Evolutionary conservation across 2,113 vertebrate genomes (phyloP).

Genomic region (Willisornis vidua): DNA sequence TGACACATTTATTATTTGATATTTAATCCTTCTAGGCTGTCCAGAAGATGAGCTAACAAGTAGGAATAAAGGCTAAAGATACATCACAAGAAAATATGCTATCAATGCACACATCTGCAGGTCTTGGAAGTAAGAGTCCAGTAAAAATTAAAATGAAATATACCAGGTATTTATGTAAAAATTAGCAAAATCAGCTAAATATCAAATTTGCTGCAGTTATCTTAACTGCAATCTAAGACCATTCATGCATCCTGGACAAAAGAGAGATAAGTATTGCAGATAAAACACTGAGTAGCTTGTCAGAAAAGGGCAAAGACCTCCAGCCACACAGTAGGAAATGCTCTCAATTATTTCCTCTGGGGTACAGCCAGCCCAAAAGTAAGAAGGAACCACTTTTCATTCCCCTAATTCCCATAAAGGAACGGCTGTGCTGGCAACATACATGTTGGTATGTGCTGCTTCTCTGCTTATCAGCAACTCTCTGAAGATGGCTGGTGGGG

Average conservation of each 20-base stretch:
- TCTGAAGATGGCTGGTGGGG: background rate
- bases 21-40: background rate
- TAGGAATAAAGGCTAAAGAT: background rate
- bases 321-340: background rate
- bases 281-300: background rate
- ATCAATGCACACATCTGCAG: background rate
- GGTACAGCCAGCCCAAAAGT: background rate
- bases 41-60: background rate
- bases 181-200: background rate
- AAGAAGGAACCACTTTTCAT: background rate
- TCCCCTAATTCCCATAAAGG: background rate
- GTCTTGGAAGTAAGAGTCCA: background rate
- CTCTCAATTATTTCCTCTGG: background rate
- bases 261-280: background rate
- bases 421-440: background rate
- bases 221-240: background rate
- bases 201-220: background rate
- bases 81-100: background rate
- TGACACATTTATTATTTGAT: background rate
- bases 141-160: background rate
- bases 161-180: background rate
- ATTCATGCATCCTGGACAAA: background rate
- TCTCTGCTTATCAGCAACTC: background rate
- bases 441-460: rapidly evolving
- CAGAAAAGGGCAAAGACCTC: background rate